Evolutionary conservation across 2,888 invertebrate genomes (phyloP).

Genomic region (Drosophila histrio): DNA sequence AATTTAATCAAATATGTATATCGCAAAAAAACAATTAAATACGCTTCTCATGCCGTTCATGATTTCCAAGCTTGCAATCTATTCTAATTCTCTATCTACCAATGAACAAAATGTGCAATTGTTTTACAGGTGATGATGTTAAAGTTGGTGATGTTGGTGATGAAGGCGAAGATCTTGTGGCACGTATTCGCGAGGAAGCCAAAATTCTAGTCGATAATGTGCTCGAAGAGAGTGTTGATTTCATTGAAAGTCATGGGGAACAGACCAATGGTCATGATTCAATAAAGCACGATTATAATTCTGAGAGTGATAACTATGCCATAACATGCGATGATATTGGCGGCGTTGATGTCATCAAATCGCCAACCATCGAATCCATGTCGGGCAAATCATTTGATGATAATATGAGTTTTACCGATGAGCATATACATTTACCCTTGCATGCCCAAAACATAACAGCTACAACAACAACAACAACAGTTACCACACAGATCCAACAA

Average conservation of each 20-base stretch:
- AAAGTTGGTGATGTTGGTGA: constrained; percentile 65
- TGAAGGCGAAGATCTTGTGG: constrained; percentile 57
- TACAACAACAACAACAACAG: constrained; percentile 45
- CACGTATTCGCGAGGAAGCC: constrained; percentile 82
- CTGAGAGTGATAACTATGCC: constrained; percentile 84
- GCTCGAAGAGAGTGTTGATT: constrained; percentile 83
- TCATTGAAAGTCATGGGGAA: constrained; percentile 78
- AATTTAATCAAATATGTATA: constrained; percentile 7
- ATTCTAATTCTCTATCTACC: constrained; percentile 46
- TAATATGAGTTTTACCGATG: constrained; percentile 83
- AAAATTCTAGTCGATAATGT: constrained; percentile 83
- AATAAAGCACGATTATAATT: constrained; percentile 77
- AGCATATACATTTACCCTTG: constrained; percentile 73
- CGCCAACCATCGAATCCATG: constrained; percentile 84
- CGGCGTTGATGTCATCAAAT: constrained; percentile 83
- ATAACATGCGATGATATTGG: constrained; percentile 83
- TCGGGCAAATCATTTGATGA: constrained; percentile 84
- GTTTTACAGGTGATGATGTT: constrained; percentile 69
- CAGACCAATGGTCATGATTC: constrained; percentile 69
- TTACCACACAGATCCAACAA: constrained; percentile 62
- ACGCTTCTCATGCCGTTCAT: constrained; percentile 63
- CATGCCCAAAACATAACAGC: constrained; percentile 73
- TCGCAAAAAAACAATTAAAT: too few relatives aligned
- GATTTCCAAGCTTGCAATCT: constrained; percentile 61
- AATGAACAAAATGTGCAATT: constrained; percentile 69